A percentile compares a stretch with the other conserved stretches of the same genome.
Evolutionary conservation across 1,140 invertebrate genomes (phyloP).

Genomic region (Laodelphax striatellus): DNA sequence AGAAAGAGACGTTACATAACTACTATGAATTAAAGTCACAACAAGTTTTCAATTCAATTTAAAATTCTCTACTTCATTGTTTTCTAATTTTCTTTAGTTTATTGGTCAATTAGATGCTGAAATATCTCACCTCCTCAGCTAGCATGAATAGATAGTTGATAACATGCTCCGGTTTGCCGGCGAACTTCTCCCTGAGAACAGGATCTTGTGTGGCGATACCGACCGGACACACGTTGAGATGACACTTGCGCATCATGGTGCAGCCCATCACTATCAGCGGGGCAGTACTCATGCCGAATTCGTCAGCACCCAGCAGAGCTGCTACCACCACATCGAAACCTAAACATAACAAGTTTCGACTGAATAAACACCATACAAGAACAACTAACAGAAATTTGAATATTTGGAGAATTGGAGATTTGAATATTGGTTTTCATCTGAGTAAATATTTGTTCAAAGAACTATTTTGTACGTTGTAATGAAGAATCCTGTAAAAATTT

Average conservation of each 20-base stretch:
- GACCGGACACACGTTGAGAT: slow-evolving; percentile 97
- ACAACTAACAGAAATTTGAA: not conserved
- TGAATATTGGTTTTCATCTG: no score
- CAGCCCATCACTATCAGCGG: slow-evolving; percentile 95
- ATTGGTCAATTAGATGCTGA: no score
- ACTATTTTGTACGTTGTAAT: no score
- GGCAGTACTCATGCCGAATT: slow-evolving; percentile 98
- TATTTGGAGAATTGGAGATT: no score
- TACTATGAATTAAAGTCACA: no score
- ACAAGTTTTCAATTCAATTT: no score
- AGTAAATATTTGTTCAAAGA: no score
- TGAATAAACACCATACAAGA: slow-evolving; percentile 12
- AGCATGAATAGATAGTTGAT: slow-evolving; percentile 96
- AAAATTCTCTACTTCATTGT: no score
- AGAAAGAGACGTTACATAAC: no score
- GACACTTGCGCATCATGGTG: slow-evolving; percentile 99
- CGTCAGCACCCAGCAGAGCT: slow-evolving; percentile 90
- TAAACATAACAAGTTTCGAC: no score
- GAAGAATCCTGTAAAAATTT: no score
- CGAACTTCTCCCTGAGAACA: slow-evolving; percentile 87
- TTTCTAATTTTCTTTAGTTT: no score
- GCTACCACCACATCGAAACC: slow-evolving; percentile 95
- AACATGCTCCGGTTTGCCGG: slow-evolving; percentile 93
- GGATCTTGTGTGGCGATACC: slow-evolving; percentile 98
- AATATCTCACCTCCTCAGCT: slow-evolving; percentile 74